Evolutionary conservation across 1,140 invertebrate genomes (phyloP), one percentile per base, ranked within the genome.

Genomic region (Araneus ventricosus): DNA sequence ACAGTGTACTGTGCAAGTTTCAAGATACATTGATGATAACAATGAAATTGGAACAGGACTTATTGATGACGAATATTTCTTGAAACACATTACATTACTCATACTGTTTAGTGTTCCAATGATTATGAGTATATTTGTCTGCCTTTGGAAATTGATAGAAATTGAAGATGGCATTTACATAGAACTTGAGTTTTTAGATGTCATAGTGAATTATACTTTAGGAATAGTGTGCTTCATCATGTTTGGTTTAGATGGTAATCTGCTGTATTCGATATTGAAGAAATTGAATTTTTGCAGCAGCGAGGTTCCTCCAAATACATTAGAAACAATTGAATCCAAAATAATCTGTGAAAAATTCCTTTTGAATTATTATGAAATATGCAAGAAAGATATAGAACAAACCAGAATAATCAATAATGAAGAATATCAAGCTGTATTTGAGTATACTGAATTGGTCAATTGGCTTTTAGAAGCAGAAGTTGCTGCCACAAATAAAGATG

Each of bases 161-260:
- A 96, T 98, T 94, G 97, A 98, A 95, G 97, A 97, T 80, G 98
- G 98, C 1, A 97, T 99, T 93, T 99, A 98, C 95, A 96, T 99
- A 0, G 98, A 99, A 95, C 95, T 99, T 34, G 97, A 98, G 94
- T 99, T 99, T 95, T 95, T 99, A 41, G 98, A 99, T 95, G 97
- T 97, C 27, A 97, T 98, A 59, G 96, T 99, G 0, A 98, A 97
- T 95, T 98, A 98, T 95, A 98, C 98, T 1, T 98, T 99, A 95
- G 97, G 97, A 61, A 95, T 98, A 63, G 97, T 98, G 93, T 97
- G 98, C 37, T 97, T 99, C 94, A 97, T 97, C 14, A 97, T 99
- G 17, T 99, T 99, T 96, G 96, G 96, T 27, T 95, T 98, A 41
- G 97, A 99, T 95, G 97, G 97, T 8, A 97, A 97, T 93, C 96